Percentiles rank a stretch among this genome's conserved stretches.
These are phyloP conservation scores for Enteromius anoplus DNA, from an alignment of 2,797 vertebrate genomes.

Conservation along the genomic window DNA sequence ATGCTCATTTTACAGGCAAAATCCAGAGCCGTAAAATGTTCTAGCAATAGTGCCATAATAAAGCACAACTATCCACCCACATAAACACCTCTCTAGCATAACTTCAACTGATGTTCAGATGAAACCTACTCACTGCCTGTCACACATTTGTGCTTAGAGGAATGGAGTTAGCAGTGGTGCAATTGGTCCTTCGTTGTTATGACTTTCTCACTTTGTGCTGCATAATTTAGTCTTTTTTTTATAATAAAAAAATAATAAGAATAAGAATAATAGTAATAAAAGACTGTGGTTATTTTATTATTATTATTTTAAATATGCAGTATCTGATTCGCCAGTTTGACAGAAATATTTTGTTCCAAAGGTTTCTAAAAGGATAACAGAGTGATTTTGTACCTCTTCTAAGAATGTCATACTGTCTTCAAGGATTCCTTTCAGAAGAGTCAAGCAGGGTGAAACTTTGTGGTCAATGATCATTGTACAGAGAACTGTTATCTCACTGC, in stretches of 20 bases:
- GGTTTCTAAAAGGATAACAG: not conserved
- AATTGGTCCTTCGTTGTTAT: not conserved
- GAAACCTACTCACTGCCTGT: not conserved
- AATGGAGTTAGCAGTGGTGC: constrained; percentile 1
- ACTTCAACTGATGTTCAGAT: not conserved
- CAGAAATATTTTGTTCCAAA: not conserved
- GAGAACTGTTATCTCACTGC: constrained; percentile 2
- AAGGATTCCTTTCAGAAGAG: constrained; percentile 25
- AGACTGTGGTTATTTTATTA: too few relatives aligned
- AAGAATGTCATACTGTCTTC: not conserved
- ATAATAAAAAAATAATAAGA: too few relatives aligned
- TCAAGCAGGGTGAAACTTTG: constrained; percentile 30
- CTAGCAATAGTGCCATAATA: not conserved
- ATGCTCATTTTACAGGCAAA: too few relatives aligned
- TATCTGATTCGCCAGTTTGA: not conserved
- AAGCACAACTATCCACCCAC: constrained; percentile 10
- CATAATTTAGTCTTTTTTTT: not conserved
- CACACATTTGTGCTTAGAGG: not conserved
- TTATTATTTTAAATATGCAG: not conserved
- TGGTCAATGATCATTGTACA: constrained; percentile 14
- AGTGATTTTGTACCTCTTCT: not conserved
- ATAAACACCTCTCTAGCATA: not conserved
- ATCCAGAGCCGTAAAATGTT: too few relatives aligned
- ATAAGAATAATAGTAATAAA: too few relatives aligned
- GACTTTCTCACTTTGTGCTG: not conserved